Evolutionary conservation across 2,113 vertebrate genomes (phyloP), one percentile per base, ranked within the genome.

Genomic region (Myotis yumanensis): DNA sequence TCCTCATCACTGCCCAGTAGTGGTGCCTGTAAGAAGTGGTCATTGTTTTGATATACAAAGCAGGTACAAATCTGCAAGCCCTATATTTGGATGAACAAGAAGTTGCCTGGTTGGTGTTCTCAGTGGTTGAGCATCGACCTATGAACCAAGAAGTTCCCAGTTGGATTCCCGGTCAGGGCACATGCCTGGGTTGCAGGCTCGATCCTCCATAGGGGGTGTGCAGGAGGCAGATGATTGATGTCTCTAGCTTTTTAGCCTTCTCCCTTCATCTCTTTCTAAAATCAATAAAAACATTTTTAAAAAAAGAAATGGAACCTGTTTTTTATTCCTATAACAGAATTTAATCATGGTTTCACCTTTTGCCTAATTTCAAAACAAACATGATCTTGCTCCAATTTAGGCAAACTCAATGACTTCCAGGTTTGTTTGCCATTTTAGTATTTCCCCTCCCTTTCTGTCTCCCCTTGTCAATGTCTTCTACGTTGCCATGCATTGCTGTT

Each of bases 281-380:
- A 22, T 59, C 57, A 59, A 59, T 25, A 25, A 59, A 59, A 59
- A 59, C 57, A 25, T 59, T 23, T 59, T 25, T 11, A 11, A 4
- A 59, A 11, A 59, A 93, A 91, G 75, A 96, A 91, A 73, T 51
- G 9, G 30, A 62, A 85, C 5, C 32, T 83, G 35, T 84, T 77
- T 86, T 23, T 57, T n/a, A 69, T 82, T 72, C 46, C 59, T 64
- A 7, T 81, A 79, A 87, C 76, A 81, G 48, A 79, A 92, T 80
- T 85, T 77, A 88, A 87, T 86, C 43, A 23, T 62, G 71, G 91
- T 68, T 85, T 48, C 84, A 86, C 83, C 76, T 90, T 92, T 84
- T 57, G 25, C 59, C 16, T 89, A 40, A 79, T 75, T 89, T 54
- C 18, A 91, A 71, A 94, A 93, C 64, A 66, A 85, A 62, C 20